A percentile compares a stretch with the other conserved stretches of the same genome.
phyloP scores from a whole-genome alignment of 2,113 vertebrate species.

The Nothobranchius kuhntae region DNA sequence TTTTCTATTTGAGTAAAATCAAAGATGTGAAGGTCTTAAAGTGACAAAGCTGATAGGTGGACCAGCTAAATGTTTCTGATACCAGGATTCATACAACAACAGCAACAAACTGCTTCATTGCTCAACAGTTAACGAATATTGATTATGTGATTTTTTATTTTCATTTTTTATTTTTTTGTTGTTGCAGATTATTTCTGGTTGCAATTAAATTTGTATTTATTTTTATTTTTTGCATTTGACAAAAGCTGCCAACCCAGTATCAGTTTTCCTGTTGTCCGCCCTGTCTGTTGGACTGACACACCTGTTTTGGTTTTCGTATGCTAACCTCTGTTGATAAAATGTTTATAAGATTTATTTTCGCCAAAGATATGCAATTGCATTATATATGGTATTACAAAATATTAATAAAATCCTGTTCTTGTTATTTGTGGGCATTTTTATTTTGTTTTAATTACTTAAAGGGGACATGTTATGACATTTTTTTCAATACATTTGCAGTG shows the following conservation, averaged over 20 bases:
- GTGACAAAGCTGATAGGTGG: slow-evolving; percentile 21
- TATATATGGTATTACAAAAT: slow-evolving; percentile 99
- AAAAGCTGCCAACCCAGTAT: slow-evolving; percentile 83
- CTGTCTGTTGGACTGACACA: slow-evolving; percentile 80
- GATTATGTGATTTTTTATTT: slow-evolving; percentile 50
- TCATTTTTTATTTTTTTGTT: slow-evolving; percentile 49
- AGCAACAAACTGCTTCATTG: slow-evolving; percentile 38
- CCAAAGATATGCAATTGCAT: slow-evolving; percentile 99
- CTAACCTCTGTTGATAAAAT: slow-evolving; percentile 99
- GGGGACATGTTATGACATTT: too few species aligned
- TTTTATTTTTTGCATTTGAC: slow-evolving; percentile 72
- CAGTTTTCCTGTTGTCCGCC: slow-evolving; percentile 80
- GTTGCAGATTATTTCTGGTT: slow-evolving; percentile 31
- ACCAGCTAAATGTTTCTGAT: slow-evolving; percentile 31
- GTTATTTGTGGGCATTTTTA: slow-evolving; percentile 73
- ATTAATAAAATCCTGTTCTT: slow-evolving; percentile 89
- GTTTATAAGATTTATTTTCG: slow-evolving; percentile 99
- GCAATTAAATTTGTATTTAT: background rate
- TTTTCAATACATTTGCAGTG: too few species aligned
- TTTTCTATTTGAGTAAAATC: slow-evolving; percentile 51
- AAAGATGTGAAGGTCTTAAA: slow-evolving; percentile 41
- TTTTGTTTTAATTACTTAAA: background rate
- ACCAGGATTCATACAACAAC: slow-evolving; percentile 23
- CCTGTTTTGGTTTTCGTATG: slow-evolving; percentile 95
- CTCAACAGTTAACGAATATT: slow-evolving; percentile 54